These are phyloP conservation scores for Scrobipalpa atriplicella DNA, from an alignment of 2,888 invertebrate genomes.

Conservation along the genomic window DNA sequence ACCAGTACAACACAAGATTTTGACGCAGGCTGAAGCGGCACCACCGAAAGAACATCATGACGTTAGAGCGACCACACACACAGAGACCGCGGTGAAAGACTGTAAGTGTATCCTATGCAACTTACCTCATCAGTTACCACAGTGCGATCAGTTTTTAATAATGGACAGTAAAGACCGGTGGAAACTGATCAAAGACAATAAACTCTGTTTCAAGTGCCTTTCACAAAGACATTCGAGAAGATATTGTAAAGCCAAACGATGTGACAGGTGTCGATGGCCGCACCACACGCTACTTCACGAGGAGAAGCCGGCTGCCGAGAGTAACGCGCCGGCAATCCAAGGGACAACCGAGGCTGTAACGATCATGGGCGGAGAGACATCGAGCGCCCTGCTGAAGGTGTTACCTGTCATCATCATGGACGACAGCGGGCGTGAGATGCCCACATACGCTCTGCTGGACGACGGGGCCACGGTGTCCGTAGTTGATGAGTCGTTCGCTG, in stretches of 20 bases:
- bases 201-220: conserved; percentile 12
- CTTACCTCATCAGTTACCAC: conserved; percentile 9
- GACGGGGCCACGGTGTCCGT: conserved; percentile 21
- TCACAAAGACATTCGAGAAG: background rate
- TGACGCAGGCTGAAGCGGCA: background rate
- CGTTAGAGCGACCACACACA: background rate
- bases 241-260: background rate
- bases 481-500: background rate
- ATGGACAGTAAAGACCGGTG: background rate
- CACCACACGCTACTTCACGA: conserved; percentile 5
- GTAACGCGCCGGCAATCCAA: background rate
- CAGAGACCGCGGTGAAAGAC: conserved; percentile 4
- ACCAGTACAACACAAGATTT: background rate
- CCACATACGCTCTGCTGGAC: conserved; percentile 19
- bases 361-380: background rate
- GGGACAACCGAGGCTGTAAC: background rate
- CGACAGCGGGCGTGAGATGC: conserved; percentile 3
- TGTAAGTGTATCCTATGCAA: conserved; percentile 6
- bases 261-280: conserved; percentile 9
- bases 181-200: conserved; percentile 16
- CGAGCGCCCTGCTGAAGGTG: conserved; percentile 1
- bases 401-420: background rate
- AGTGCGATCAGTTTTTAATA: background rate
- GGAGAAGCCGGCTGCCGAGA: background rate
- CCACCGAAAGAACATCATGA: background rate